phyloP scores from a whole-genome alignment of 2,113 vertebrate genomes.

The Erythrolamprus reginae region DNA sequence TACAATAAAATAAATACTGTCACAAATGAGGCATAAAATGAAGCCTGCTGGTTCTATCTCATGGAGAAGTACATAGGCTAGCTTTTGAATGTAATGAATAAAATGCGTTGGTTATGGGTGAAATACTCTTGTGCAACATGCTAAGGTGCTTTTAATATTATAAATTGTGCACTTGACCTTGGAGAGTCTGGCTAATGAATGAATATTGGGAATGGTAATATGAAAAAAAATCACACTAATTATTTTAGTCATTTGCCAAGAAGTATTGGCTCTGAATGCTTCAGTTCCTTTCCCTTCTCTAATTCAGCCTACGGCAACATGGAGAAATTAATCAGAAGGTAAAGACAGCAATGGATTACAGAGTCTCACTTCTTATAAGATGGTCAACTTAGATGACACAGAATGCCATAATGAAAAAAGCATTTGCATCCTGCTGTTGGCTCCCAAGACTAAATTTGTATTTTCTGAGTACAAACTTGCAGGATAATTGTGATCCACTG shows the following conservation, averaged over 20 bases:
- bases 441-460: not conserved
- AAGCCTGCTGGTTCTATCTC: slow-evolving; percentile 32
- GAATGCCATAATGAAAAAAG: not conserved
- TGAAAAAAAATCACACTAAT: not conserved
- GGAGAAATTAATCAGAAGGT: not conserved
- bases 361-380: not conserved
- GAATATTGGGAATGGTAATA: not conserved
- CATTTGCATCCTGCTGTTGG: not conserved
- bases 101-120: not conserved
- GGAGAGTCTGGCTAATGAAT: not conserved
- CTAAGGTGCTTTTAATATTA: slow-evolving; percentile 5
- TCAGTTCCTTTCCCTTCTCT: not conserved
- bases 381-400: not conserved
- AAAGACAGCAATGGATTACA: not conserved
- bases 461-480: not conserved
- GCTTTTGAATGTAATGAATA: not conserved
- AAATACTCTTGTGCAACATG: not conserved
- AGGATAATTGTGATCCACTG: not conserved
- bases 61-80: not conserved
- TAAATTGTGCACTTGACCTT: slow-evolving; percentile 20
- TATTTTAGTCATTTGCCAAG: not conserved
- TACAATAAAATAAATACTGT: slow-evolving; percentile 48
- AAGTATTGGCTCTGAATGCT: not conserved
- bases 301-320: not conserved
- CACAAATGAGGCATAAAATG: slow-evolving; percentile 27